Percentiles rank a stretch among this genome's conserved stretches.
These are phyloP conservation scores for Pithys albifrons DNA, from an alignment of 2,113 vertebrate species.

Conservation along the genomic window DNA sequence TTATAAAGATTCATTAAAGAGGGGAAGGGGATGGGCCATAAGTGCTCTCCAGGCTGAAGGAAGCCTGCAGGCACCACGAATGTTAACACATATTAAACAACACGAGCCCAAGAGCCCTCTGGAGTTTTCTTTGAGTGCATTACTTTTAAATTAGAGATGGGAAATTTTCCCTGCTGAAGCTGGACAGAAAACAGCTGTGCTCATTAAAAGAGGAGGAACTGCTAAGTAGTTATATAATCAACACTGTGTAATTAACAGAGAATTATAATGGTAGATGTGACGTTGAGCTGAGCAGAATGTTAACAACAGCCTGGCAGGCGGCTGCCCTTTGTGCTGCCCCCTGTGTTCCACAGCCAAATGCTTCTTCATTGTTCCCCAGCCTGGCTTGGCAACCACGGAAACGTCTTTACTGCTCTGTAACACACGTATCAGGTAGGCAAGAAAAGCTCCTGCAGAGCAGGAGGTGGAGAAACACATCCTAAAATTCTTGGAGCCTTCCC, in stretches of 20 bases:
- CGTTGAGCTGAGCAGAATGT: neutral
- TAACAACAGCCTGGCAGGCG: neutral
- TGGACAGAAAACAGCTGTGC: slow-evolving; percentile 74
- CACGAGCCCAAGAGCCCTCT: slow-evolving; percentile 36
- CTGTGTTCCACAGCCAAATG: neutral
- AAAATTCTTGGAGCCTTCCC: neutral
- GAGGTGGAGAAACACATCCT: neutral
- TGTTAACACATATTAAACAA: slow-evolving; percentile 21
- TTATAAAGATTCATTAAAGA: neutral
- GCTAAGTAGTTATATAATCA: slow-evolving; percentile 68
- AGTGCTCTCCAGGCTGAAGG: neutral
- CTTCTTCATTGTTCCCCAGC: neutral
- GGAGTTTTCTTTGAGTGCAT: slow-evolving; percentile 55
- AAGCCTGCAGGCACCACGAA: neutral
- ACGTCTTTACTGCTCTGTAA: rapidly evolving
- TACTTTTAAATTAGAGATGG: slow-evolving; percentile 66
- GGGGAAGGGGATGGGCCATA: neutral
- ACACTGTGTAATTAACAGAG: slow-evolving; percentile 65
- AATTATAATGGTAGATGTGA: slow-evolving; percentile 44
- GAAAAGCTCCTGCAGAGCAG: neutral
- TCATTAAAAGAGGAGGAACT: slow-evolving; percentile 69
- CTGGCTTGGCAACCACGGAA: neutral
- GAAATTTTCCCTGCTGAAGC: slow-evolving; percentile 62
- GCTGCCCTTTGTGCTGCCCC: neutral
- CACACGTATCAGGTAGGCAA: neutral